phyloP scores from a whole-genome alignment of 1,140 invertebrate genomes.

The Drosophila nebulosa region DNA sequence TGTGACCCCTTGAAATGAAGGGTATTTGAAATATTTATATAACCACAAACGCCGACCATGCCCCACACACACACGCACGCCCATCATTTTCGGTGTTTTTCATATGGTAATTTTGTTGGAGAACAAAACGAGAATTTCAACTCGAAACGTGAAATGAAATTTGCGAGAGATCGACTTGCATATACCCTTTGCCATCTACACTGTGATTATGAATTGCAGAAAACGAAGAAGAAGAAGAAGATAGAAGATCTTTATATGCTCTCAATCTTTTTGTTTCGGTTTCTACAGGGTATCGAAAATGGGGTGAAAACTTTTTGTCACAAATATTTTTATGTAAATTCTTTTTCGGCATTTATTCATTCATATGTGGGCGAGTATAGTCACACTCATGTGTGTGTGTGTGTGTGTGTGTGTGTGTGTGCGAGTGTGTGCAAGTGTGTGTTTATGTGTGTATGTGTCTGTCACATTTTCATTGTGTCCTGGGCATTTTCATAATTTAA shows the following conservation, averaged over 20 bases:
- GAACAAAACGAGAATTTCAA: slow-evolving; percentile 4
- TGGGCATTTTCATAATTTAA: slow-evolving; percentile 73
- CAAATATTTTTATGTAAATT: slow-evolving; percentile 78
- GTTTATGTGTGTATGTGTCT: slow-evolving; percentile 13
- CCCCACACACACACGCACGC: slow-evolving; percentile 7
- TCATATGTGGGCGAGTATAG: slow-evolving; percentile 34
- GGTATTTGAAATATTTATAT: not conserved
- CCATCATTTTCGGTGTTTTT: slow-evolving; percentile 44
- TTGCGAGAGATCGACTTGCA: not conserved
- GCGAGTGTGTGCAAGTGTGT: not conserved
- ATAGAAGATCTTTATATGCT: not conserved
- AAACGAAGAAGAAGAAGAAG: too few species aligned
- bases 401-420: slow-evolving; percentile 17
- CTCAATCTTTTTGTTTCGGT: too few species aligned
- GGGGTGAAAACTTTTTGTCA: slow-evolving; percentile 61
- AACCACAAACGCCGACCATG: slow-evolving; percentile 18
- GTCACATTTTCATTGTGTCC: slow-evolving; percentile 42
- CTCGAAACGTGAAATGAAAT: not conserved
- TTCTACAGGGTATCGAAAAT: slow-evolving; percentile 11
- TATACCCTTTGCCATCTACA: not conserved
- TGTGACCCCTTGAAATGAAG: not conserved
- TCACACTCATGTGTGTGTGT: not conserved
- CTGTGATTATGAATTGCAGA: too few species aligned
- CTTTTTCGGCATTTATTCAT: slow-evolving; percentile 72
- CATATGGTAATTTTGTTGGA: slow-evolving; percentile 63